phyloP scores from a whole-genome alignment of 2,888 invertebrate species.

The Tetramorium bicarinatum region DNA sequence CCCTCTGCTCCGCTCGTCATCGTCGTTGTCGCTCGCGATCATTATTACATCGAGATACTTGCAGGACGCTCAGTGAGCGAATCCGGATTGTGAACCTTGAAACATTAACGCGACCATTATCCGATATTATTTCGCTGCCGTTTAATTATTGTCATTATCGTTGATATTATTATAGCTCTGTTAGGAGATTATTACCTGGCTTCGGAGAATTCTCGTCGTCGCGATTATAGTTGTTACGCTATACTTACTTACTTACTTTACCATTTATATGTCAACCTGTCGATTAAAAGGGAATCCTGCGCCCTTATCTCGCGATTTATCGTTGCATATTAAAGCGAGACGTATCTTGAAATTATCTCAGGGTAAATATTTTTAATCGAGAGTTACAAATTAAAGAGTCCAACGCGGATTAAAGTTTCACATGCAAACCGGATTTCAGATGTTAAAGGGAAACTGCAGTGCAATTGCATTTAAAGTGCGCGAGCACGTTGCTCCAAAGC shows the following conservation, averaged over 20 bases:
- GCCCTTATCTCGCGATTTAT: background rate
- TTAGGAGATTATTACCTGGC: background rate
- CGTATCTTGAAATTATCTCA: background rate
- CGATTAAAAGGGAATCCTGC: background rate
- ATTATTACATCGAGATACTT: background rate
- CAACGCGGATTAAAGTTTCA: conserved; percentile 17
- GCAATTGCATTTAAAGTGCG: conserved; percentile 29
- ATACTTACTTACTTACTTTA: background rate
- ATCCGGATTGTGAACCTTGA: background rate
- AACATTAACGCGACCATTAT: background rate
- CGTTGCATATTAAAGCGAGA: too few relatives aligned
- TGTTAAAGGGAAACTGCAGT: conserved; percentile 34
- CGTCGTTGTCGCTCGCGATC: conserved; percentile 3
- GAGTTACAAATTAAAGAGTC: background rate
- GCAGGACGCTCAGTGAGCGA: background rate
- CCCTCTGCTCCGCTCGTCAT: conserved; percentile 67
- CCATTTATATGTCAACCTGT: background rate
- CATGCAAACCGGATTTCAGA: background rate
- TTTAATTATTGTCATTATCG: background rate
- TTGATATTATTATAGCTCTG: background rate
- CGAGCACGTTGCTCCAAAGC: background rate
- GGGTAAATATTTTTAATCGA: conserved; percentile 16
- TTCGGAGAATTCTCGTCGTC: background rate
- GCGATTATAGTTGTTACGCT: conserved; percentile 1
- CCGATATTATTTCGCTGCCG: background rate